Percentiles rank a stretch among this genome's conserved stretches.
Conservation (phyloP, 2,113 vertebrate species). For the Columba janthina region DNA sequence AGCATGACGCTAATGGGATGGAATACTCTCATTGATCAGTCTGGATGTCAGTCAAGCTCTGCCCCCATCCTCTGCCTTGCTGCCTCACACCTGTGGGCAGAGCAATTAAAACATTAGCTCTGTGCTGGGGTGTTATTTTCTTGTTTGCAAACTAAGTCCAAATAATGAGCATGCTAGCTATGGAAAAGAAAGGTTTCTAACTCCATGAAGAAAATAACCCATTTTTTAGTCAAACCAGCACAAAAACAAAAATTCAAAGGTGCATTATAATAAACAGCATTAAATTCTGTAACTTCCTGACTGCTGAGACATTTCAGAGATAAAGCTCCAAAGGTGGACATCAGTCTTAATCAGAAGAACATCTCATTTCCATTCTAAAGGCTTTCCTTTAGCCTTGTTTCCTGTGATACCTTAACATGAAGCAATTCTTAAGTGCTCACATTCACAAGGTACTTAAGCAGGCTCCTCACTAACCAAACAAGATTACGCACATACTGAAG, state of each 20-base stretch:
- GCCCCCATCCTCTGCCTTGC: too few species aligned
- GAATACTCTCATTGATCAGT: too few species aligned
- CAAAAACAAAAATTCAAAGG: neutral
- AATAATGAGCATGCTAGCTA: too few species aligned
- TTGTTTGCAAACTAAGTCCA: too few species aligned
- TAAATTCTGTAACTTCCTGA: neutral
- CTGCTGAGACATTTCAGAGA: neutral
- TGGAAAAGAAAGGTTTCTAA: too few species aligned
- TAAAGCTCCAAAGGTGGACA: neutral
- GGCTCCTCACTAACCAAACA: neutral
- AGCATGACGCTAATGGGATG: too few species aligned
- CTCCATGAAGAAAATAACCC: too few species aligned
- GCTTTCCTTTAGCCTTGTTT: neutral
- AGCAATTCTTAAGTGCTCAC: neutral
- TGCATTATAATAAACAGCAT: neutral
- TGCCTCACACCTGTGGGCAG: too few species aligned
- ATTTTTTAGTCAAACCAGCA: too few species aligned
- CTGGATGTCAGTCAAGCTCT: too few species aligned
- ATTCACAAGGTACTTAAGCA: neutral
- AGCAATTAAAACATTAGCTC: too few species aligned
- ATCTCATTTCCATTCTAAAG: neutral
- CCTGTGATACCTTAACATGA: neutral
- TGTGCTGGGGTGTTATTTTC: too few species aligned
- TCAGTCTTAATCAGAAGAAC: neutral
- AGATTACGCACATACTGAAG: neutral